Evolutionary conservation across 2,888 invertebrate genomes (phyloP), one percentile per base, ranked within the genome.

Genomic region (Epinotia ramella): DNA sequence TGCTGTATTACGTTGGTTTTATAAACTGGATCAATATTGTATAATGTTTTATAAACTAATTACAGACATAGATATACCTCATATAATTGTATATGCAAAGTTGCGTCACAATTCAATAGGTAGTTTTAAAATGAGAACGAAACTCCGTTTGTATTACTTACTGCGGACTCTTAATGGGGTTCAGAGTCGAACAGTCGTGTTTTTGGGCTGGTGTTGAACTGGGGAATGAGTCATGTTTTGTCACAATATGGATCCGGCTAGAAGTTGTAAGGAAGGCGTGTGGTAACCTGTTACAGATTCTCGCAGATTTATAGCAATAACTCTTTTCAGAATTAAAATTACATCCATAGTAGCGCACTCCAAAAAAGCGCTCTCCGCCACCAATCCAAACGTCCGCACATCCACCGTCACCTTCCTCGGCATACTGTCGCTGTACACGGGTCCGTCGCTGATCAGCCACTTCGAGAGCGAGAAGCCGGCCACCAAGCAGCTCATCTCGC

Each of bases 381-480:
- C 97, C 1, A 98, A 98, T 89, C 98, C 98, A 0, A 96, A 96
- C 59, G 97, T 99, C 0, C 95, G 98, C 1, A 96, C 96, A 0
- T 95, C 98, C 0, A 96, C 97, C 0, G 96, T 98, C 16, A 93
- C 95, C 40, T 94, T 98, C 81, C 90, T 97, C 1, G 98, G 98
- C 0, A 96, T 96, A 0, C 93, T 98, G 83, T 97, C 97, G 65
- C 92, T 98, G 80, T 98, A 97, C 84, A 96, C 98, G 93, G 98
- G 98, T 0, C 96, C 96, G 16, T 94, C 95, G 1, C 87, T 98
- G 0, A 95, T 97, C 80, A 95, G 95, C 83, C 97, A 97, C 86
- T 98, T 98, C 83, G 98, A 98, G 81, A 96, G 95, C 79, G 99
- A 99, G 88, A 99, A 98, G 84, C 96, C 98, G 0, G 96, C 97